A percentile compares a stretch with the other conserved stretches of the same genome.
Conservation (phyloP, 2,113 vertebrate species). For the Microtus ochrogaster region DNA sequence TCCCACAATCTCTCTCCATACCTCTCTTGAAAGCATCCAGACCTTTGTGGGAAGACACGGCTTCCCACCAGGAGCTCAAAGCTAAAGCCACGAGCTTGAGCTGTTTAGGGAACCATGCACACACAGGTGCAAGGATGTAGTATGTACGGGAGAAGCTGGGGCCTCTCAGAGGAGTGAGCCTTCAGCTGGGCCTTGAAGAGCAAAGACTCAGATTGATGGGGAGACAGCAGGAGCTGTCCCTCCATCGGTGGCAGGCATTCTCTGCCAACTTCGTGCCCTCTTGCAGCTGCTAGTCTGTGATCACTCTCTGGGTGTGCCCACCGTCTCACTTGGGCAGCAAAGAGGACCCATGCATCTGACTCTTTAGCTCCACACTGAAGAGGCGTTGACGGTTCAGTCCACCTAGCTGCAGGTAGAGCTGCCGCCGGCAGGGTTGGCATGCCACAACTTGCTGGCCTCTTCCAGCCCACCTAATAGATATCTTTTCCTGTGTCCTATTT, state of each 20-base stretch:
- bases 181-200: neutral
- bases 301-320: neutral
- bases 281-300: neutral
- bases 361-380: neutral
- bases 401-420: neutral
- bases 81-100: neutral
- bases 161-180: neutral
- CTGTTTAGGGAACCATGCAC: neutral
- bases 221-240: neutral
- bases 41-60: neutral
- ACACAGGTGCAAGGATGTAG: neutral
- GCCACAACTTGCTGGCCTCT: neutral
- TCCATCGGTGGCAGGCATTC: neutral
- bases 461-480: accelerated
- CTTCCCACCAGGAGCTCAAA: neutral
- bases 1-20: accelerated
- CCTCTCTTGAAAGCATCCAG: neutral
- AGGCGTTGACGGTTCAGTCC: accelerated
- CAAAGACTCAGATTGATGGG: neutral
- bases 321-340: neutral
- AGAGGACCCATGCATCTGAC: neutral
- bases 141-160: neutral
- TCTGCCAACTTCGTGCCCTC: neutral
- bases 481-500: neutral
- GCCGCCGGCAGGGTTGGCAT: neutral